Conservation (phyloP, 2,113 vertebrate genomes). For the Ondatra zibethicus region DNA sequence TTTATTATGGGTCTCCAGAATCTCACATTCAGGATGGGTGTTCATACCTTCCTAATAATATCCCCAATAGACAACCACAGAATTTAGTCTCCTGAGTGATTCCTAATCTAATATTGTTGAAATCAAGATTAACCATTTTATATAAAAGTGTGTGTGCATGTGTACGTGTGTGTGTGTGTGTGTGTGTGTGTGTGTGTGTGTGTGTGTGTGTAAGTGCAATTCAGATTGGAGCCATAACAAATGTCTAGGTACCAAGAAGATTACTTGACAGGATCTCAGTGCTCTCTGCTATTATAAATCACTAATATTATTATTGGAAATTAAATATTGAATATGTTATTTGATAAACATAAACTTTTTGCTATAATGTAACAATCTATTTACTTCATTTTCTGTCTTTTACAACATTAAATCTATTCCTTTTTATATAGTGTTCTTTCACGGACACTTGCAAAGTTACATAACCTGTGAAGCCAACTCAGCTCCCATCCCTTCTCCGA, state of each 20-base stretch:
- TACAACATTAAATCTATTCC: background rate
- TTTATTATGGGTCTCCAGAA: background rate
- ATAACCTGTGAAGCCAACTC: background rate
- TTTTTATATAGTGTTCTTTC: background rate
- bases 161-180: no score
- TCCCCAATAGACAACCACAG: no score
- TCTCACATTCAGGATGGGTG: no score
- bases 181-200: no score
- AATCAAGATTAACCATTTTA: background rate
- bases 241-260: background rate
- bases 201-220: no score
- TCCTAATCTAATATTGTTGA: background rate
- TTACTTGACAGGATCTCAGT: background rate
- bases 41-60: background rate
- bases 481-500: no score
- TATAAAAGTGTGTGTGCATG: no score
- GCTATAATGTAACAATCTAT: background rate
- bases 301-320: background rate
- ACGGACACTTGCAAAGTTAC: background rate
- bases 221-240: background rate
- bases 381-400: background rate
- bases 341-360: background rate
- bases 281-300: background rate
- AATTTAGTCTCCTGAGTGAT: background rate
- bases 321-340: background rate